phyloP scores from a whole-genome alignment of 2,113 vertebrate genomes.

The Athene cunicularia region DNA sequence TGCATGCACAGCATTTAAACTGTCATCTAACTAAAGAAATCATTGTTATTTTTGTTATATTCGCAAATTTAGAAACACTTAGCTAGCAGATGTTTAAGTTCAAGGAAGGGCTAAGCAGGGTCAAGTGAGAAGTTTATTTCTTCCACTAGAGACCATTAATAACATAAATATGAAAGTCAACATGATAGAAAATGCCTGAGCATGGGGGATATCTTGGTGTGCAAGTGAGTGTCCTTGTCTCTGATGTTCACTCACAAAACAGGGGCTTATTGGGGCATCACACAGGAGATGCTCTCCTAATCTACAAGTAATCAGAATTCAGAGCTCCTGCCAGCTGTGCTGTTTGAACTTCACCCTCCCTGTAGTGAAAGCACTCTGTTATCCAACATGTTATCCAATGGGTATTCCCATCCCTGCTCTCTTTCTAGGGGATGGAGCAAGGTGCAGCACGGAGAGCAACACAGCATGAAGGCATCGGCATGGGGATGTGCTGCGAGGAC shows the following conservation, averaged over 20 bases:
- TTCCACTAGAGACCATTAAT: neutral
- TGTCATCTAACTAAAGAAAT: neutral
- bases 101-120: neutral
- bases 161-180: neutral
- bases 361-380: neutral
- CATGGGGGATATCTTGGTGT: neutral
- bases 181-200: neutral
- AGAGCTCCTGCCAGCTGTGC: neutral
- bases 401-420: neutral
- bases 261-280: neutral
- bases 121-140: neutral
- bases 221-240: neutral
- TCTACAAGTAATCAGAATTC: neutral
- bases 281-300: neutral
- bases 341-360: rapidly evolving
- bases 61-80: neutral
- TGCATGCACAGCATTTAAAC: neutral
- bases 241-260: neutral
- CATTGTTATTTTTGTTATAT: neutral
- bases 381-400: too few species aligned
- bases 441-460: neutral
- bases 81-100: neutral
- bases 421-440: neutral
- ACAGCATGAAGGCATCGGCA: rapidly evolving
- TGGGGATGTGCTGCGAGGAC: rapidly evolving